A percentile compares a stretch with the other conserved stretches of the same genome.
Evolutionary conservation across 2,797 vertebrate species (phyloP).

Genomic region (Acrocephalus scirpaceus): DNA sequence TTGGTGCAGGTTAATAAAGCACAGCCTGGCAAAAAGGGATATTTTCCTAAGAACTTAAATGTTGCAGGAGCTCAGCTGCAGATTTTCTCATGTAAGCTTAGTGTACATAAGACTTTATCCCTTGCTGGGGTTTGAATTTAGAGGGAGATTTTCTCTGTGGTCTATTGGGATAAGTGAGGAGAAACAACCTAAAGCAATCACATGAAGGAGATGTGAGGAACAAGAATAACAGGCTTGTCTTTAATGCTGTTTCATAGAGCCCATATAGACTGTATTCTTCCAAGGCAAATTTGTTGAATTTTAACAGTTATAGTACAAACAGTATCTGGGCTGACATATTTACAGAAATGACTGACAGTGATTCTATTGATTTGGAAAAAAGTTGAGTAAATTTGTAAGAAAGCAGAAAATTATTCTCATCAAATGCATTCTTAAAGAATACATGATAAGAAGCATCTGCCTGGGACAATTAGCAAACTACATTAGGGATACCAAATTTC

Average conservation of each 20-base stretch:
- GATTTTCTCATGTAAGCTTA: not conserved
- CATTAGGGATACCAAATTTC: not conserved
- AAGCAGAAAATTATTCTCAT: conserved; percentile 5
- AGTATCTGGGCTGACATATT: not conserved
- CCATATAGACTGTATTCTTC: not conserved
- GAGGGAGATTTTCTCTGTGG: not conserved
- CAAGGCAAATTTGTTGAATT: not conserved
- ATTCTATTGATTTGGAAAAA: not conserved
- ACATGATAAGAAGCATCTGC: not conserved
- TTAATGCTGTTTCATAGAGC: not conserved
- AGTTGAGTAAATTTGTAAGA: not conserved
- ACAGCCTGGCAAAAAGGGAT: not conserved
- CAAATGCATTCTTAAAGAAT: not conserved
- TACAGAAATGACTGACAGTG: not conserved
- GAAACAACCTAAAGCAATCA: not conserved
- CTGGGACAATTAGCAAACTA: not conserved
- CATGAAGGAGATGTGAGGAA: not conserved
- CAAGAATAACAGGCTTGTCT: not conserved
- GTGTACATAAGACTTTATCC: not conserved
- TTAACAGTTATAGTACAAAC: not conserved
- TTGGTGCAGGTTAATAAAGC: not conserved
- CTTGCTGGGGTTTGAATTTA: conserved; percentile 19
- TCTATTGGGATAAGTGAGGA: not conserved
- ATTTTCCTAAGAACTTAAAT: not conserved
- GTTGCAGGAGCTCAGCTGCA: not conserved